These are phyloP conservation scores for Sebastes iracundus DNA, from an alignment of 2,797 vertebrate species.

Conservation along the genomic window DNA sequence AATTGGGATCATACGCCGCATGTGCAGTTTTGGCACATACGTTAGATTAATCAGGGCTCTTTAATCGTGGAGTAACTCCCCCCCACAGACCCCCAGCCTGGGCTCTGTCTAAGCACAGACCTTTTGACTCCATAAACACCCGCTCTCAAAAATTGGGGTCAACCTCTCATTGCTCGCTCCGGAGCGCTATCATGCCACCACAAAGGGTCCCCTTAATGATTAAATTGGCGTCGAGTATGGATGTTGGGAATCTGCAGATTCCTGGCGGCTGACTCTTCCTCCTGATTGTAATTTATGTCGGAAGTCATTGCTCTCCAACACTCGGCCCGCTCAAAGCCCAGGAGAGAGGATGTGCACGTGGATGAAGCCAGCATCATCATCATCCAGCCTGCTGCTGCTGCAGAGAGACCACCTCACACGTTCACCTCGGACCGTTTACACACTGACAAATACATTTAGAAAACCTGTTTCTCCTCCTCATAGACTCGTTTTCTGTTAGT, in stretches of 20 bases:
- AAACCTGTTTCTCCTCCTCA: slow-evolving; percentile 35
- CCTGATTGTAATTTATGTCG: slow-evolving; percentile 85
- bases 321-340: slow-evolving; percentile 43
- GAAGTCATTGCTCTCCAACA: slow-evolving; percentile 78
- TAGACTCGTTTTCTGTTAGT: too few relatives aligned
- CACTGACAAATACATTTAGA: slow-evolving; percentile 37
- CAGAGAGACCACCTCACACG: slow-evolving; percentile 16
- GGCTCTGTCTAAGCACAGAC: slow-evolving; percentile 84
- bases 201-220: slow-evolving; percentile 82
- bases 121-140: slow-evolving; percentile 90
- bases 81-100: slow-evolving; percentile 73
- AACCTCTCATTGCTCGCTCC: slow-evolving; percentile 56
- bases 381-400: slow-evolving; percentile 19
- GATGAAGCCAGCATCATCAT: slow-evolving; percentile 17
- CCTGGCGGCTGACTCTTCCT: slow-evolving; percentile 79
- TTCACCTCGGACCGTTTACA: slow-evolving; percentile 14
- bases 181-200: slow-evolving; percentile 67
- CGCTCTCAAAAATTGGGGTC: slow-evolving; percentile 83
- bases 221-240: slow-evolving; percentile 83
- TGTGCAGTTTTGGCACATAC: slow-evolving; percentile 88
- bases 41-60: slow-evolving; percentile 88
- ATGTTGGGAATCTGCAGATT: slow-evolving; percentile 83
- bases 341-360: slow-evolving; percentile 59
- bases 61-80: slow-evolving; percentile 84
- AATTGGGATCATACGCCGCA: slow-evolving; percentile 92